phyloP scores from a whole-genome alignment of 2,888 invertebrate species.

The Caenorhabditis plicata region DNA sequence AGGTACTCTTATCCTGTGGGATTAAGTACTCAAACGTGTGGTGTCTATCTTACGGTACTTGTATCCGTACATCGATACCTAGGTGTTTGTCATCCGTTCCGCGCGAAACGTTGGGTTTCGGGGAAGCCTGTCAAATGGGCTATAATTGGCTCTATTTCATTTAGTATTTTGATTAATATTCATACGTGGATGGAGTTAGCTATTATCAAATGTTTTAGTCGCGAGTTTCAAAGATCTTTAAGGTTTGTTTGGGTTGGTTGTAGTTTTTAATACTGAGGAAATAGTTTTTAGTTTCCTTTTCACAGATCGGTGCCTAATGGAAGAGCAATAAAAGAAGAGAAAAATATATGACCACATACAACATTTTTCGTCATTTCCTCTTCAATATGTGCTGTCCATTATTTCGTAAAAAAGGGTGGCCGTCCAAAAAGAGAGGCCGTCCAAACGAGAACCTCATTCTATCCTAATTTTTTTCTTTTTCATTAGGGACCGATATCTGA shows the following conservation, averaged over 20 bases:
- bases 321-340: too few species aligned
- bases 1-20: constrained; percentile 63
- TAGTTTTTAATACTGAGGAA: neutral
- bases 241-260: constrained; percentile 10
- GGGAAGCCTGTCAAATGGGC: constrained; percentile 48
- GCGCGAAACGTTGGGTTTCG: constrained; percentile 63
- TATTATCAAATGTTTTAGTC: constrained; percentile 49
- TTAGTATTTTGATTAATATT: constrained; percentile 59
- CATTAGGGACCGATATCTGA: too few species aligned
- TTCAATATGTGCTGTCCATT: too few species aligned
- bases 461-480: too few species aligned
- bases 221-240: constrained; percentile 40
- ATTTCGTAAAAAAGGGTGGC: too few species aligned
- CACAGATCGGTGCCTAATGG: too few species aligned
- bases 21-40: constrained; percentile 61
- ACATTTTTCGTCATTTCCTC: too few species aligned
- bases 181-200: constrained; percentile 60
- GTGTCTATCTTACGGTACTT: constrained; percentile 62
- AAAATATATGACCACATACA: too few species aligned
- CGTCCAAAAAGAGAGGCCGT: too few species aligned
- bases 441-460: too few species aligned
- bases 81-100: constrained; percentile 54
- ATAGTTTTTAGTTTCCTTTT: constrained; percentile 11
- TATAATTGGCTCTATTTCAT: constrained; percentile 50
- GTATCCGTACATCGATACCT: constrained; percentile 58